Evolutionary conservation across 2,888 invertebrate species (phyloP), one percentile per base, ranked within the genome.

Genomic region (Andrena fulva): DNA sequence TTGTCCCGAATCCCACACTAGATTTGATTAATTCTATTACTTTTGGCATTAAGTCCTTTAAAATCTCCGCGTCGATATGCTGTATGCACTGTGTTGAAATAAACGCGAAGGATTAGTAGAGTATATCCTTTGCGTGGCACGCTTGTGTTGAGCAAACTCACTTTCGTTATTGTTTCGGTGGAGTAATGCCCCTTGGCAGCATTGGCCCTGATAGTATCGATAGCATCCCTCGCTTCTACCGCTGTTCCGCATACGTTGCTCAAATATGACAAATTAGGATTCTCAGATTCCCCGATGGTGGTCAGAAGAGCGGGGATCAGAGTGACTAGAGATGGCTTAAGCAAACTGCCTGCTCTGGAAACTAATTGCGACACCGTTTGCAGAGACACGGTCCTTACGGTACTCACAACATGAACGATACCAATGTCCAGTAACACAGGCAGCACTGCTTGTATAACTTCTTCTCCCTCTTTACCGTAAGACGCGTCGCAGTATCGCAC

Each of bases 301-400:
- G 97, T 97, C 66, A 99, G 95, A 71, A 99, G 94, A 8, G 98
- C 97, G 0, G 98, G 97, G 84, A 98, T 97, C 71, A 99, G 94
- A 67, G 96, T 95, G 0, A 97, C 95, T 69, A 99, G 95, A 94
- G 98, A 98, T 0, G 98, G 97, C 83, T 97, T 97, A 16, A 98
- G 95, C 72, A 97, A 95, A 2, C 95, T 95, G 0, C 98, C 97
- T 4, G 98, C 98, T 2, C 97, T 96, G 16, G 96, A 96, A 67
- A 98, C 97, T 90, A 99, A 95, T 92, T 98, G 97, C 0, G 98
- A 97, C 59, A 99, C 96, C 3, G 98, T 98, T 93, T 96, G 96
- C 89, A 99, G 95, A 96, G 97, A 97, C 80, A 98, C 95, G 80
- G 96, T 95, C 85, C 98, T 95, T 62, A 98, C 97, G 94, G 97